Evolutionary conservation across 1,140 invertebrate species (phyloP).

Genomic region (Aphis craccivora): DNA sequence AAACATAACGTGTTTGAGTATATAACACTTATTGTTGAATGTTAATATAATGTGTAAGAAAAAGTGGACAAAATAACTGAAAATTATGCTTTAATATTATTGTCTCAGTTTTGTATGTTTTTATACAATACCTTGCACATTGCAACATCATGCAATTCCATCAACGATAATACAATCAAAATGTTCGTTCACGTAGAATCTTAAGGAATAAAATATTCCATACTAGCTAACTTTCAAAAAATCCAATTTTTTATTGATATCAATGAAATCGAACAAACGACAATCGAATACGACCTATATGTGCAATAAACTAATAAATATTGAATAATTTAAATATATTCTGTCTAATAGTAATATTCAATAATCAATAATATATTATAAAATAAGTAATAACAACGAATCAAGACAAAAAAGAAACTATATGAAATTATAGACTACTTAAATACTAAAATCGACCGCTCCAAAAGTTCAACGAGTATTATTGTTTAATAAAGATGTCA

Average conservation of each 20-base stretch:
- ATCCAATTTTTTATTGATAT: not conserved
- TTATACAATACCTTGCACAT: not conserved
- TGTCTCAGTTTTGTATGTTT: not conserved
- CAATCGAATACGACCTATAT: not conserved
- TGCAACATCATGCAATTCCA: not conserved
- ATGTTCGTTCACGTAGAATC: not conserved
- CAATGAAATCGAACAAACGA: not conserved
- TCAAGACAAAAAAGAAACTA: not conserved
- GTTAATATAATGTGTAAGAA: not conserved
- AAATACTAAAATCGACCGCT: not conserved
- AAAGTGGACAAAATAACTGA: not conserved
- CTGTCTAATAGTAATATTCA: not conserved
- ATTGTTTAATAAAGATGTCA: not conserved
- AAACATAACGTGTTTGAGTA: not conserved
- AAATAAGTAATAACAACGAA: not conserved
- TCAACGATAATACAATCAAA: not conserved
- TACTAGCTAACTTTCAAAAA: not conserved
- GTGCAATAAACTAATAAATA: not conserved
- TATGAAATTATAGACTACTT: not conserved
- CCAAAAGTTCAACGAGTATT: not conserved
- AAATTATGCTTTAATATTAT: not conserved
- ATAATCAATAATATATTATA: not conserved
- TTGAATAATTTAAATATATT: not conserved
- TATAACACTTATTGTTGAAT: not conserved
- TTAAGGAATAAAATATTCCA: not conserved